Evolutionary conservation across 2,888 invertebrate species (phyloP).

Genomic region (Thysanoteuthis rhombus): DNA sequence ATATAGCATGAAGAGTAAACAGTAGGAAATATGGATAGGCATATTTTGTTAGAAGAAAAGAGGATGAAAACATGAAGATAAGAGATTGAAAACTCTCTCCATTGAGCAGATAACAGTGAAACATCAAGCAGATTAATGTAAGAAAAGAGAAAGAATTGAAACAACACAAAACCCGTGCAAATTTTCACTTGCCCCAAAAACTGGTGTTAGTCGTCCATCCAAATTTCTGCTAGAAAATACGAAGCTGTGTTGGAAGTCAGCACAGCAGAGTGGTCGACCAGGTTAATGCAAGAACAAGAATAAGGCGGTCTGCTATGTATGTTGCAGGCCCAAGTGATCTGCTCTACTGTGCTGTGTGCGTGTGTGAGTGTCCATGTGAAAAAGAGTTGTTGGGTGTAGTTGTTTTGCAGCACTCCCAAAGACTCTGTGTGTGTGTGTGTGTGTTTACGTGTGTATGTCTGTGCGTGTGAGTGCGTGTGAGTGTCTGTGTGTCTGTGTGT

Average conservation of each 20-base stretch:
- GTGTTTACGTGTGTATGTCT: no score
- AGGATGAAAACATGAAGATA: neutral
- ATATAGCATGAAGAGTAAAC: neutral
- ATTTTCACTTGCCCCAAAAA: neutral
- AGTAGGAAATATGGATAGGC: neutral
- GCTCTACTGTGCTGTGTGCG: neutral
- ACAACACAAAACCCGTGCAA: neutral
- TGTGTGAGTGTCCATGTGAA: neutral
- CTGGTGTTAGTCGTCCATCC: neutral
- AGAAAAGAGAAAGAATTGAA: neutral
- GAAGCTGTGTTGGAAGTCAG: constrained; percentile 12
- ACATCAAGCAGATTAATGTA: neutral
- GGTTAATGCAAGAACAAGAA: constrained; percentile 12
- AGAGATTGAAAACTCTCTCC: neutral
- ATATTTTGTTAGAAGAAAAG: neutral
- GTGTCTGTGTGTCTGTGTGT: neutral
- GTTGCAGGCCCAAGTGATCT: neutral
- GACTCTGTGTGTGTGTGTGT: neutral
- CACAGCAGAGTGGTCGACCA: neutral
- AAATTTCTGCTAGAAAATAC: neutral
- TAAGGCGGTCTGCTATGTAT: neutral
- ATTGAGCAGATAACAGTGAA: no score
- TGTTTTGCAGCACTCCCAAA: constrained; percentile 12
- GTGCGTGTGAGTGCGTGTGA: no score
- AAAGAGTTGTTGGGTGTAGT: neutral